Conservation (phyloP, 2,113 vertebrate species). For the Micromys minutus region DNA sequence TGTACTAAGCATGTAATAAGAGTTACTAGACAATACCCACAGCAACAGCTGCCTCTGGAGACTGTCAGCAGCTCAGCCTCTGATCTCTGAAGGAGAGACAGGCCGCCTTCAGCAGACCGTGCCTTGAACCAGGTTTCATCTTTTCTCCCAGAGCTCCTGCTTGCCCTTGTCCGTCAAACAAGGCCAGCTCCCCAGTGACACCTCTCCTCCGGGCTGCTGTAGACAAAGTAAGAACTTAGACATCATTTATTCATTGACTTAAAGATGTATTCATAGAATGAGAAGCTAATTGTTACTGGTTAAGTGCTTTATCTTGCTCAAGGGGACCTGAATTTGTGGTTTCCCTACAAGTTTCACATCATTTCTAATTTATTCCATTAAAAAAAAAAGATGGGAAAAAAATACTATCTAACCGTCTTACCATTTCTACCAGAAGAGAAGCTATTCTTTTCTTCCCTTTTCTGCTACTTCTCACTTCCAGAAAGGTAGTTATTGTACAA, state of each 20-base stretch:
- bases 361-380: not conserved
- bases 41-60: not conserved
- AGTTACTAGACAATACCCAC: not conserved
- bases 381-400: not conserved
- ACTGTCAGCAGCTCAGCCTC: not conserved
- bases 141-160: not conserved
- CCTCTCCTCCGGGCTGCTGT: not conserved
- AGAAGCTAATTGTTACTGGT: not conserved
- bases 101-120: not conserved
- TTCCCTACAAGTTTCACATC: not conserved
- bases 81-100: not conserved
- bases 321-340: not conserved
- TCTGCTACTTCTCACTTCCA: not conserved
- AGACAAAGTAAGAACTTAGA: not conserved
- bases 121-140: not conserved
- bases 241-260: slow-evolving; percentile 25
- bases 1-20: not conserved
- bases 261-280: slow-evolving; percentile 7
- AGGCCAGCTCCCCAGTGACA: not conserved
- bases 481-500: not conserved
- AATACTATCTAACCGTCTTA: not conserved
- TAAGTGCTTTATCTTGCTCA: not conserved
- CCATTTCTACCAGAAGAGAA: not conserved
- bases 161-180: not conserved
- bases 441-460: not conserved